These are phyloP conservation scores for Leptopterna dolabrata DNA, from an alignment of 2,888 invertebrate species.

Conservation along the genomic window DNA sequence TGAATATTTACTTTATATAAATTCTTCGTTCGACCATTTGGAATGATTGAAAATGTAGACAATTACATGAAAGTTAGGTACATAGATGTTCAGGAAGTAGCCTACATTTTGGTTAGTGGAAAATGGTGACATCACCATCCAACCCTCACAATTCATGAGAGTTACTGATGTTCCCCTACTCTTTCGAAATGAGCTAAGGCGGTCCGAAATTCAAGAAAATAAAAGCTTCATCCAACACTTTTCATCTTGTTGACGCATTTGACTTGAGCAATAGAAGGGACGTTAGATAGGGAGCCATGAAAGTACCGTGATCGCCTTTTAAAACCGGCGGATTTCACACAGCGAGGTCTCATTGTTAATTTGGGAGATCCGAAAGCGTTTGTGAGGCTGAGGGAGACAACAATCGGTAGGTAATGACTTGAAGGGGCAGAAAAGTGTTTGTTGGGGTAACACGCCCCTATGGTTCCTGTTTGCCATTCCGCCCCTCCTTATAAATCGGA, in stretches of 20 bases:
- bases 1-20: too few relatives aligned
- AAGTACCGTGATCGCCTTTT: slow-evolving; percentile 27
- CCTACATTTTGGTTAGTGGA: too few relatives aligned
- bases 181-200: not conserved
- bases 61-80: too few relatives aligned
- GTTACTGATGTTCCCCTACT: too few relatives aligned
- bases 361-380: not conserved
- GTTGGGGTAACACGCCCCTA: slow-evolving; percentile 38
- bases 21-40: too few relatives aligned
- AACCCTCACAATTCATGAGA: too few relatives aligned
- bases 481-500: not conserved
- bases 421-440: slow-evolving; percentile 23
- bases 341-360: slow-evolving; percentile 8
- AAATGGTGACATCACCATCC: too few relatives aligned
- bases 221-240: not conserved
- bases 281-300: not conserved
- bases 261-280: not conserved
- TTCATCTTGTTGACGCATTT: not conserved
- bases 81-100: too few relatives aligned
- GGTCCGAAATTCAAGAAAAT: not conserved
- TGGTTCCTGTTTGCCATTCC: slow-evolving; percentile 6
- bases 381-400: not conserved
- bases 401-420: slow-evolving; percentile 44
- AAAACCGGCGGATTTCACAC: slow-evolving; percentile 44
- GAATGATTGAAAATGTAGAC: too few relatives aligned